Evolutionary conservation across 2,797 vertebrate species (phyloP).

Genomic region (Tympanoctomys barrerae): DNA sequence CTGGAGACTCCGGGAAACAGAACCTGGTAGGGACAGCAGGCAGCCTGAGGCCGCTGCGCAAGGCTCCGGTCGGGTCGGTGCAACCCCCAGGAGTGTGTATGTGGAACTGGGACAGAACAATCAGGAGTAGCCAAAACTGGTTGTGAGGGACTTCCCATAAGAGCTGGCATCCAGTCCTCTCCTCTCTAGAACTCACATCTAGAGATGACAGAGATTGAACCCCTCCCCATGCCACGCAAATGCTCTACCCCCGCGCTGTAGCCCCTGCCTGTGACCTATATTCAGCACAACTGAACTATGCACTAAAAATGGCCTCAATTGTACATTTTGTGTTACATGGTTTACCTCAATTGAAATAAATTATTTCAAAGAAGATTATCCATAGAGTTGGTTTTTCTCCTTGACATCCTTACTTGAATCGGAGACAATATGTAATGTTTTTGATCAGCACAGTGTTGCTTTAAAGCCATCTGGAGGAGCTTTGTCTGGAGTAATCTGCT

Average conservation of each 20-base stretch:
- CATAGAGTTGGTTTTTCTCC: not conserved
- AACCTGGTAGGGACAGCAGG: no score
- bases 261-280: not conserved
- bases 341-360: constrained; percentile 11
- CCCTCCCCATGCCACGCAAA: not conserved
- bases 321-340: not conserved
- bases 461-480: not conserved
- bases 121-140: not conserved
- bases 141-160: not conserved
- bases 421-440: not conserved
- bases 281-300: not conserved
- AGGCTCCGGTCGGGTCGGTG: not conserved
- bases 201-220: not conserved
- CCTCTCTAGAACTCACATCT: not conserved
- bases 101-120: not conserved
- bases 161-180: not conserved
- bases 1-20: not conserved
- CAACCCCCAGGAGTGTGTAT: not conserved
- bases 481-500: not conserved
- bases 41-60: fast-evolving
- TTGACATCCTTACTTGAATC: not conserved
- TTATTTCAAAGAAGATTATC: not conserved
- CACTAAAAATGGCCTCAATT: not conserved
- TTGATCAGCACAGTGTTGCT: not conserved
- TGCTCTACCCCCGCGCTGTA: not conserved